Evolutionary conservation across 2,797 vertebrate genomes (phyloP).

Genomic region (Sarcophilus harrisii): DNA sequence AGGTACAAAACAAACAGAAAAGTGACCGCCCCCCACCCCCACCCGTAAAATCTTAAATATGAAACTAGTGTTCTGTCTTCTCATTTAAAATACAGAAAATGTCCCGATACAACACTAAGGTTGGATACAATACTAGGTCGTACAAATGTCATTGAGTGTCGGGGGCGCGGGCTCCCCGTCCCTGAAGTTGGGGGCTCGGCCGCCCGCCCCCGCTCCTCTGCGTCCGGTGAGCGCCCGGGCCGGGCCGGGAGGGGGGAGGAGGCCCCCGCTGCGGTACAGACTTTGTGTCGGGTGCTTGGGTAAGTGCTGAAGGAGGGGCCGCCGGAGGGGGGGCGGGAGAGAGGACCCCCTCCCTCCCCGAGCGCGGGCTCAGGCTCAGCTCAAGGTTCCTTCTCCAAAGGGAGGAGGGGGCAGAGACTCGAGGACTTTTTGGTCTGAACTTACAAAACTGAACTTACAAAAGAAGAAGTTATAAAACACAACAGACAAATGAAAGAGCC

Average conservation of each 20-base stretch:
- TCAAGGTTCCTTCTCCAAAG: conserved; percentile 74
- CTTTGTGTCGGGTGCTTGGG: conserved; percentile 89
- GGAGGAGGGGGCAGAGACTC: conserved; percentile 17
- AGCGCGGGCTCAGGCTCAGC: conserved; percentile 79
- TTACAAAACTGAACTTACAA: conserved; percentile 89
- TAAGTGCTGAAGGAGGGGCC: conserved; percentile 85
- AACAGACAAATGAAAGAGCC: conserved; percentile 11
- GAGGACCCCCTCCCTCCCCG: conserved; percentile 46
- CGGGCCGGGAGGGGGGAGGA: not conserved
- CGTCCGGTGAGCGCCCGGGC: conserved; percentile 2
- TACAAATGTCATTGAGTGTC: conserved; percentile 93
- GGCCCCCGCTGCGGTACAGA: conserved; percentile 88
- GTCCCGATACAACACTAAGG: conserved; percentile 94
- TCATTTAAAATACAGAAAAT: conserved; percentile 98
- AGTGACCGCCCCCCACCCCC: conserved; percentile 78
- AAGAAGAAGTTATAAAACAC: conserved; percentile 77
- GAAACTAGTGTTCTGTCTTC: conserved; percentile 99
- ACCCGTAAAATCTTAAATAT: conserved; percentile 94
- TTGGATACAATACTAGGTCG: conserved; percentile 92
- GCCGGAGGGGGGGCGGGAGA: not conserved
- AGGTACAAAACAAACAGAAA: conserved; percentile 78
- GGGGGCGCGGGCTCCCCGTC: conserved; percentile 91
- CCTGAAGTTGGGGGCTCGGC: conserved; percentile 93
- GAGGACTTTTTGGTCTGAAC: conserved; percentile 92
- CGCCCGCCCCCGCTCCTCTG: conserved; percentile 41